Percentiles rank a stretch among this genome's conserved stretches.
Evolutionary conservation across 2,888 invertebrate species (phyloP).

Genomic region (Acanthosoma haemorrhoidale): DNA sequence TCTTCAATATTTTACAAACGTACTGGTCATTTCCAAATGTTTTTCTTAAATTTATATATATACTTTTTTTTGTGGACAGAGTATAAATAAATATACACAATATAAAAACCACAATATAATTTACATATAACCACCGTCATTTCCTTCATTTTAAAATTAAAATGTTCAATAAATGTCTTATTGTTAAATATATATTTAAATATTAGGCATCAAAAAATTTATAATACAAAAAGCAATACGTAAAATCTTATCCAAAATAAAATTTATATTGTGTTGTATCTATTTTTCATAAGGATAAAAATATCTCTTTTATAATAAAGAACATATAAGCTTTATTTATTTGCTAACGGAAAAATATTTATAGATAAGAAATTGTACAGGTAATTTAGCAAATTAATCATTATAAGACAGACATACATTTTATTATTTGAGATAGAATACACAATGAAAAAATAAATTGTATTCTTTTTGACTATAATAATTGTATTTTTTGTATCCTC

Average conservation of each 20-base stretch:
- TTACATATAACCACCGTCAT: neutral
- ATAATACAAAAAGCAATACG: neutral
- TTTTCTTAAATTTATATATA: neutral
- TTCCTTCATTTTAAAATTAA: neutral
- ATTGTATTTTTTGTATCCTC: constrained; percentile 6
- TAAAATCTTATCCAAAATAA: neutral
- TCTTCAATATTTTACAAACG: neutral
- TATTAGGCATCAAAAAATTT: neutral
- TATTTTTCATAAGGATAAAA: neutral
- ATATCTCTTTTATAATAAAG: neutral
- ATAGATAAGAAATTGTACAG: no score
- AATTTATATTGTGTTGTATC: no score
- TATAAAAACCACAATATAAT: neutral
- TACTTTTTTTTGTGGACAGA: constrained; percentile 2
- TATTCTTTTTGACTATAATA: neutral
- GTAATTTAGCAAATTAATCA: no score
- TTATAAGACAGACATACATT: neutral
- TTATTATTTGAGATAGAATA: neutral
- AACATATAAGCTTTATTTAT: neutral
- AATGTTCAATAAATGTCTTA: neutral
- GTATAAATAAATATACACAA: neutral
- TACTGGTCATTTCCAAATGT: constrained; percentile 4
- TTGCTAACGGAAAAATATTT: no score
- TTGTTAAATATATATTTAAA: neutral
- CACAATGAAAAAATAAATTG: neutral